These are phyloP conservation scores for Polypterus senegalus DNA, from an alignment of 2,113 vertebrate genomes.

Conservation along the genomic window DNA sequence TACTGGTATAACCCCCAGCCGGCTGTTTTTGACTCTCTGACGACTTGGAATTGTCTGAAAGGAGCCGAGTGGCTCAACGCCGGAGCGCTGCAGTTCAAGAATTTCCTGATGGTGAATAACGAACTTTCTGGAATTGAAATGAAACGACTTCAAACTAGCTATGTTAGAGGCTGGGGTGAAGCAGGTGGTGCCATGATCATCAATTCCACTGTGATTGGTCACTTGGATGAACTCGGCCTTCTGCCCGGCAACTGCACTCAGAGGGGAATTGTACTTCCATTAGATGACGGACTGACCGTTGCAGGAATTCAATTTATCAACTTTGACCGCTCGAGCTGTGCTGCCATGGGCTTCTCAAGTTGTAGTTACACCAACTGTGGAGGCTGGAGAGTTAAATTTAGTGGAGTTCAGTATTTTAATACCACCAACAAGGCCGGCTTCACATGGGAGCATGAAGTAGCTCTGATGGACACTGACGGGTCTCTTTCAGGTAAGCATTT, in stretches of 20 bases:
- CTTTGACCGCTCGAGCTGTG: constrained; percentile 34
- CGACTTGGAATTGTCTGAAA: constrained; percentile 44
- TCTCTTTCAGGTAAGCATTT: constrained; percentile 38
- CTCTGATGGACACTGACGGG: constrained; percentile 36
- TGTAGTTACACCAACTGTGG: constrained; percentile 29
- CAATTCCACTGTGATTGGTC: constrained; percentile 39
- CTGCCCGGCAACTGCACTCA: constrained; percentile 29
- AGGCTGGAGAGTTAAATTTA: constrained; percentile 41
- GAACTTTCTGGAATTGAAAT: constrained; percentile 35
- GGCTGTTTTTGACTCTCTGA: constrained; percentile 35
- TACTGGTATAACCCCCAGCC: constrained; percentile 21
- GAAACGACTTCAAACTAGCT: constrained; percentile 29
- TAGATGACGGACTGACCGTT: constrained; percentile 38
- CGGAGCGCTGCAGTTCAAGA: constrained; percentile 43
- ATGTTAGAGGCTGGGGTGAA: constrained; percentile 40
- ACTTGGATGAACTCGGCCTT: constrained; percentile 35
- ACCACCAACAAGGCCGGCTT: constrained; percentile 37
- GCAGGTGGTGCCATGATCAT: constrained; percentile 34
- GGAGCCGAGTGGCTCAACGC: constrained; percentile 46
- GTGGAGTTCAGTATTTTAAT: constrained; percentile 29
- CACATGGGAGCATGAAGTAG: constrained; percentile 40
- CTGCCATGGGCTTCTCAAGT: constrained; percentile 34
- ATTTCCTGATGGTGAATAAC: constrained; percentile 42
- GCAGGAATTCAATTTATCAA: constrained; percentile 35
- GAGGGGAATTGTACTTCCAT: constrained; percentile 36